These are phyloP conservation scores for Timema cristinae DNA, from an alignment of 2,888 invertebrate genomes.

Conservation along the genomic window DNA sequence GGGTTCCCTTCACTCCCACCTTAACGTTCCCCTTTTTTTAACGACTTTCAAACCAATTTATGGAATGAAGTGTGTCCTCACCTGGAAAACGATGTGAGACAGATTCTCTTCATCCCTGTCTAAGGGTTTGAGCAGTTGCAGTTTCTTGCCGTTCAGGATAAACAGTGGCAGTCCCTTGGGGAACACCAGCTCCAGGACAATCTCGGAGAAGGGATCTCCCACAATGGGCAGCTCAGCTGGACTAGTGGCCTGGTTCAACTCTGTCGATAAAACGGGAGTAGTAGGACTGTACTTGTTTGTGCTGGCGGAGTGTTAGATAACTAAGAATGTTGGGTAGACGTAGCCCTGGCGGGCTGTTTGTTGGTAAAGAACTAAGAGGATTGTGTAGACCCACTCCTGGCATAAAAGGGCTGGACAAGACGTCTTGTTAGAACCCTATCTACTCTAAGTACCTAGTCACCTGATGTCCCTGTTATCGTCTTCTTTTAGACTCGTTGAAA, in stretches of 20 bases:
- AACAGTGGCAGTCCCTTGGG: constrained; percentile 76
- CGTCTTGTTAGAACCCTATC: too few relatives aligned
- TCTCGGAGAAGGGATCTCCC: constrained; percentile 75
- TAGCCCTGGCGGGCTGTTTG: too few relatives aligned
- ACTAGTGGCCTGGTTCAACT: constrained; percentile 75
- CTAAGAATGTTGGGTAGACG: too few relatives aligned
- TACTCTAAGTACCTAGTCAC: too few relatives aligned
- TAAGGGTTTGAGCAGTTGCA: constrained; percentile 73
- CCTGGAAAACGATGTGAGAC: constrained; percentile 86
- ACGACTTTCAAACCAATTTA: neutral
- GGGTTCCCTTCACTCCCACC: neutral
- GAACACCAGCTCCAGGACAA: constrained; percentile 73
- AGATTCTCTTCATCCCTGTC: constrained; percentile 82
- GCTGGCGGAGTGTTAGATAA: too few relatives aligned
- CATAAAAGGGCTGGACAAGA: too few relatives aligned
- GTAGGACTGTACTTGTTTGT: too few relatives aligned
- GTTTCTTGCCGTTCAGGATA: constrained; percentile 73
- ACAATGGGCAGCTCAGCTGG: constrained; percentile 78
- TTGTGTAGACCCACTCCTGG: too few relatives aligned
- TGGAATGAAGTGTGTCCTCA: constrained; percentile 42
- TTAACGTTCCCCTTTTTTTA: neutral
- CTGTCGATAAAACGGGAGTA: constrained; percentile 46
- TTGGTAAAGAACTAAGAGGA: too few relatives aligned
- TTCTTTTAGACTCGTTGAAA: too few relatives aligned
- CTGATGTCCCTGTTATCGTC: too few relatives aligned